phyloP scores from a whole-genome alignment of 2,113 vertebrate species.

The Aptenodytes forsteri region DNA sequence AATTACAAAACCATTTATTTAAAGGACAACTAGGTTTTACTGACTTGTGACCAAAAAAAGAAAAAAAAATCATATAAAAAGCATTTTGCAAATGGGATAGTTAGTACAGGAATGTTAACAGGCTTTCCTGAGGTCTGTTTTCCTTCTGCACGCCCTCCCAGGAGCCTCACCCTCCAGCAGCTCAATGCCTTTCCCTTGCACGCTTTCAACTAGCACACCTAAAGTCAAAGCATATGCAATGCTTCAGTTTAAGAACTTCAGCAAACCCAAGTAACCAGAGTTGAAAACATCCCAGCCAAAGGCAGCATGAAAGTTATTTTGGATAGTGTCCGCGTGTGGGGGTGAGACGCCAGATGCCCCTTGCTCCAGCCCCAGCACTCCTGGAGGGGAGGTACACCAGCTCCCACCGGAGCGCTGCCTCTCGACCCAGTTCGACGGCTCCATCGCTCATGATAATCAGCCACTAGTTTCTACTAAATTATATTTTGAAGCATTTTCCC shows the following conservation, averaged over 20 bases:
- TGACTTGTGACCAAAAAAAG: not conserved
- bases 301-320: not conserved
- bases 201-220: not conserved
- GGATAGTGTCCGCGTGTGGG: fast-evolving
- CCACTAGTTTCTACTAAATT: not conserved
- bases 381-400: not conserved
- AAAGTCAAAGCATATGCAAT: fast-evolving
- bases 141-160: not conserved
- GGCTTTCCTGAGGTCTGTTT: not conserved
- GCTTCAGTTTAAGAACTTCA: not conserved
- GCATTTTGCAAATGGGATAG: not conserved
- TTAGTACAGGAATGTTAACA: not conserved
- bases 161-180: not conserved
- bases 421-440: not conserved
- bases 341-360: fast-evolving
- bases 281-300: not conserved
- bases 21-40: not conserved
- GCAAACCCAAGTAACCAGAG: not conserved
- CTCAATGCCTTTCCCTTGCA: not conserved
- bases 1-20: not conserved
- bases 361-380: not conserved
- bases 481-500: not conserved
- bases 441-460: fast-evolving
- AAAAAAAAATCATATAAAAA: not conserved
- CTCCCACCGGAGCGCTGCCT: not conserved